These are phyloP conservation scores for Ciconia maguari DNA, from an alignment of 2,113 vertebrate genomes.

Conservation along the genomic window DNA sequence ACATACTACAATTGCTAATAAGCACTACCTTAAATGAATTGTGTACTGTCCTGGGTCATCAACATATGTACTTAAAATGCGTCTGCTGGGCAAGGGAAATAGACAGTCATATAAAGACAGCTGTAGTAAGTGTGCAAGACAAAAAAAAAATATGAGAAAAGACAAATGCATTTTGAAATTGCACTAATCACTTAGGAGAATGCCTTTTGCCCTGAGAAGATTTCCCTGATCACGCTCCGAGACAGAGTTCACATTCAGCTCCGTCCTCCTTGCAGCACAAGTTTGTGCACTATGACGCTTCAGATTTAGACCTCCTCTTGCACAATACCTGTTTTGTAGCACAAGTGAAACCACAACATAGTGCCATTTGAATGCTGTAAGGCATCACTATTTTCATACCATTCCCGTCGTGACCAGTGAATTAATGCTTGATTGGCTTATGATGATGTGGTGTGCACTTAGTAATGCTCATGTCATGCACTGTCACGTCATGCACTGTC, in stretches of 20 bases:
- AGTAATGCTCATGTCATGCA: conserved; percentile 44
- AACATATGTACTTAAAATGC: accelerated
- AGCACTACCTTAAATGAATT: background rate
- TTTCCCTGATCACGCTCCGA: background rate
- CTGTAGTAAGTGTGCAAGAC: background rate
- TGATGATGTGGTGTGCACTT: background rate
- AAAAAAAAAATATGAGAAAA: background rate
- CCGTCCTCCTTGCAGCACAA: background rate
- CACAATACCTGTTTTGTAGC: background rate
- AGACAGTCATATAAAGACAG: background rate
- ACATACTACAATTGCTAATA: background rate
- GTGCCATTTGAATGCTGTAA: background rate
- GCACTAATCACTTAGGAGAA: background rate
- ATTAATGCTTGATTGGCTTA: conserved; percentile 9
- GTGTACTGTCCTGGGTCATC: background rate
- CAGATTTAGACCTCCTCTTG: background rate
- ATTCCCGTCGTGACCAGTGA: background rate
- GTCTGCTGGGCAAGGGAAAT: background rate
- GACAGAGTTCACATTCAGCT: background rate
- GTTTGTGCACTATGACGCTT: background rate
- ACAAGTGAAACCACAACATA: background rate
- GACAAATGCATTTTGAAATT: background rate
- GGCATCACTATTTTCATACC: background rate
- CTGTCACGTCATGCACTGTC: conserved; percentile 38
- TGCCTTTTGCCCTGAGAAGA: background rate